Base-by-base conservation (phyloP, 30 jellyfish, hydroid and myxozoan species). In the Catostylus mosaicus region DNA sequence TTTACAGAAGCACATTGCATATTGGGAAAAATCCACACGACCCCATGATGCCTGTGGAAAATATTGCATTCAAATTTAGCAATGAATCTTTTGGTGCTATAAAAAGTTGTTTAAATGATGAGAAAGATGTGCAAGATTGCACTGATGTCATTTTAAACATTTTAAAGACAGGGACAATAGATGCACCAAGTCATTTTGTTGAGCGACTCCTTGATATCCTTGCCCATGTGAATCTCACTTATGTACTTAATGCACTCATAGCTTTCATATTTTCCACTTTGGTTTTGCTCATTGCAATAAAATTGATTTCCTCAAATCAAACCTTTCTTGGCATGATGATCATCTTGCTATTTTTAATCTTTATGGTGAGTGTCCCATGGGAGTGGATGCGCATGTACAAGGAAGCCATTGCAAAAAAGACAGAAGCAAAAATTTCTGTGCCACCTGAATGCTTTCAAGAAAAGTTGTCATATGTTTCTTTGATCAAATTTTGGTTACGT, bases 371-470 rank as follows among this genome's bases (percentile, higher is more conserved):
- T 59, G 75, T 90, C 35, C 97, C 97, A 9, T 90, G 93, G 97
- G 95, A 90, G 54, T 90, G 97, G 97, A 75, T 64, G 79, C 85
- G 96, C 10, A 36, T 91, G 95, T 91, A 91, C 78, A 91, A 86
- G 56, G 63, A 20, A 34, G 79, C 33, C 7, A 38, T 91, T 14
- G 91, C 96, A n/a, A 81, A 63, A 59, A 91, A 83, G 54, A 75
- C 93, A 1, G 83, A 67, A 5, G 80, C 36, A 16, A 33, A 73
- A 56, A 30, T 32, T 59, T 0, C 37, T 0, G 66, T 19, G 19
- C 68, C 96, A 16, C 68, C 30, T 18, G 95, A 86, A 8, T 91
- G 98, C 67, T 54, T 70, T 40, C 48, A 51, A 0, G 69, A 78
- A 9, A 80, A 72, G 33, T 3, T 80, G 52, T 62, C 98, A 12